These are phyloP conservation scores for Malurus leucopterus DNA, from an alignment of 2,797 vertebrate genomes.

Conservation along the genomic window DNA sequence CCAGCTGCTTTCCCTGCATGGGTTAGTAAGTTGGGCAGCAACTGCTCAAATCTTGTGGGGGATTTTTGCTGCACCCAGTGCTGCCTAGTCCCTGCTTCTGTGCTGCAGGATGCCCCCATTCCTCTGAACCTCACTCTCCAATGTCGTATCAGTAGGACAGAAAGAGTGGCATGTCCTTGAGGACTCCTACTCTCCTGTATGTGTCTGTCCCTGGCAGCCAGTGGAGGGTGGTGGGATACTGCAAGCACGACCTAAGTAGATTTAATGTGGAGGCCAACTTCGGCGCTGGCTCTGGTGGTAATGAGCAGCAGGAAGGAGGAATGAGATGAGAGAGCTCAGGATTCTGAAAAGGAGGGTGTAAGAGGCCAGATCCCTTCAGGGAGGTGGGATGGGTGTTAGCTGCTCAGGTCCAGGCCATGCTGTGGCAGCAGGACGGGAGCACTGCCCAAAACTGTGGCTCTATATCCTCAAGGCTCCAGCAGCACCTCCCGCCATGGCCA, in stretches of 20 bases:
- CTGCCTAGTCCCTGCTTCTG: neutral
- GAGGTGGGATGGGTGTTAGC: neutral
- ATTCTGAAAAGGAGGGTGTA: neutral
- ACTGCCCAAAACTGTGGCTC: neutral
- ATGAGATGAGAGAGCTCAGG: neutral
- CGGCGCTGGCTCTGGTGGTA: fast-evolving
- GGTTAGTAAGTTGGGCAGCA: neutral
- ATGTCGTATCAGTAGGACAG: fast-evolving
- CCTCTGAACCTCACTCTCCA: fast-evolving
- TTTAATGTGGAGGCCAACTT: neutral
- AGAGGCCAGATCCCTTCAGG: neutral
- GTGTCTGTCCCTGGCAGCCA: neutral
- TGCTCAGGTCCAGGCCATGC: neutral
- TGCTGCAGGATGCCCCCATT: neutral
- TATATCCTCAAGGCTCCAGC: neutral
- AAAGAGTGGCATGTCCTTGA: neutral
- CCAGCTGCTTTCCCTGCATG: neutral
- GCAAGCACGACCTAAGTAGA: neutral
- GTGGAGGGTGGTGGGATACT: neutral
- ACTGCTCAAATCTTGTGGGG: neutral
- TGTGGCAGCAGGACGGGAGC: fast-evolving
- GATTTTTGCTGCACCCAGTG: neutral
- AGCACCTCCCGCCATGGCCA: neutral
- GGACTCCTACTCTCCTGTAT: neutral
- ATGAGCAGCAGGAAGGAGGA: fast-evolving